Evolutionary conservation across 1,140 invertebrate genomes (phyloP).

Genomic region (Brachionus manjavacas): DNA sequence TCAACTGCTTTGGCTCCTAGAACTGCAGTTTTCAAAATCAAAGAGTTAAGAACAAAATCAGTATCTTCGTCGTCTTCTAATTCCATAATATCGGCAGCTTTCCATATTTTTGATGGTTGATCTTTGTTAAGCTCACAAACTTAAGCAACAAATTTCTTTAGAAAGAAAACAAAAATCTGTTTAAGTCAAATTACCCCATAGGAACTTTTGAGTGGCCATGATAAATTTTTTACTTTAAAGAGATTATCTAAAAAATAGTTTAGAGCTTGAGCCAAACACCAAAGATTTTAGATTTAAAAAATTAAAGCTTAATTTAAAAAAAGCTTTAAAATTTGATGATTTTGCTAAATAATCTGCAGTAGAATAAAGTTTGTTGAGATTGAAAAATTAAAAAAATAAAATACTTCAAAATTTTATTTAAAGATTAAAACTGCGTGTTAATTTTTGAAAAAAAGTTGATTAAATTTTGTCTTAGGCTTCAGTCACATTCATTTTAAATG

Average conservation of each 20-base stretch:
- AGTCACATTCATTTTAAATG: neutral
- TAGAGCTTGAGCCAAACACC: neutral
- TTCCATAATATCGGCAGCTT: conserved; percentile 43
- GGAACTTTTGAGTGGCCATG: conserved; percentile 29
- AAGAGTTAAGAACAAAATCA: conserved; percentile 48
- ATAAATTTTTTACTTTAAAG: neutral
- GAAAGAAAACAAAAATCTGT: neutral
- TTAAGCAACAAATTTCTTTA: neutral
- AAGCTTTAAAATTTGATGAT: neutral
- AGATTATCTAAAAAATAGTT: neutral
- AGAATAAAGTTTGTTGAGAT: neutral
- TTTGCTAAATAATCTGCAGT: neutral
- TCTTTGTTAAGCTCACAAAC: conserved; percentile 48
- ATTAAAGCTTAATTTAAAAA: neutral
- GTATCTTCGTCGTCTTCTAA: conserved; percentile 48
- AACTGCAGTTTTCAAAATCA: conserved; percentile 49
- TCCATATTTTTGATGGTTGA: conserved; percentile 46
- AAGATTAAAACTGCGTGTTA: neutral
- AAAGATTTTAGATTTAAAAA: neutral
- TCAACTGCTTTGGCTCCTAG: conserved; percentile 48
- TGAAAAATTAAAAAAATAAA: neutral
- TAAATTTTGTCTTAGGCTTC: neutral
- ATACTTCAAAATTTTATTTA: neutral
- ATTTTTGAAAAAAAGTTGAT: neutral
- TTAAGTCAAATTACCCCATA: conserved; percentile 1